Base-by-base conservation (phyloP, 1,140 invertebrate species). In the Goniozus legneri region DNA sequence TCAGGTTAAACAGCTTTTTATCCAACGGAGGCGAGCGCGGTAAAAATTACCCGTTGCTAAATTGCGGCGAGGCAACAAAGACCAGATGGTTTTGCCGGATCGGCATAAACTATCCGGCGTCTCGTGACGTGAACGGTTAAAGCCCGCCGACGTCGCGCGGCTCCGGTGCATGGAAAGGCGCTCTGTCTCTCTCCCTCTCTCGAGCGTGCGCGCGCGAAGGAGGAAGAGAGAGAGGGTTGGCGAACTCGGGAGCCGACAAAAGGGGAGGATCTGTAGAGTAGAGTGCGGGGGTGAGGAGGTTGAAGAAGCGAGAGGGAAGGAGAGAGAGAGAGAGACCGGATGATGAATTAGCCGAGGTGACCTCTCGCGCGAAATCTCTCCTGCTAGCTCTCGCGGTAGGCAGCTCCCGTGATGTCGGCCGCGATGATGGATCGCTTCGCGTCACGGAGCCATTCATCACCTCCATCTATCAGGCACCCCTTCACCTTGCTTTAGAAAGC, bases 391-490 rank as follows among this genome's bases (percentile, higher is more conserved):
- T 62, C 65, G 62, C 64, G 54, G 65, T 65, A 65, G 58, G 63
- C 60, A 63, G 60, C 66, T 65, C 59, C 62, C 62, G 65, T 67
- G 67, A 71, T 67, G 69, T 69, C 67, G 66, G 59, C 56, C 52
- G 52, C 65, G 70, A 71, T 76, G 73, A 76, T 75, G 70, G 67
- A 76, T 76, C 62, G 65, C 56, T 56, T 51, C 41, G 58, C 64
- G 69, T 71, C 72, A 65, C 63, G 73, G 63, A 70, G 67, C 70
- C 69, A 75, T 76, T 73, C 72, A 75, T 75, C 72, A 76, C 69
- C 65, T 71, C 64, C 70, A 70, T 75, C 73, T 73, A 75, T 75
- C 73, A 71, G 58, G 50, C 65, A 64, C 62, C 67, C 67, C 68
- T 69, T 69, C 69, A 65, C 62, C 69, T 72, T 73, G 64, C 67